A percentile compares a stretch with the other conserved stretches of the same genome.
Conservation (phyloP, 1,140 invertebrate species). For the Drosophila obscura region DNA sequence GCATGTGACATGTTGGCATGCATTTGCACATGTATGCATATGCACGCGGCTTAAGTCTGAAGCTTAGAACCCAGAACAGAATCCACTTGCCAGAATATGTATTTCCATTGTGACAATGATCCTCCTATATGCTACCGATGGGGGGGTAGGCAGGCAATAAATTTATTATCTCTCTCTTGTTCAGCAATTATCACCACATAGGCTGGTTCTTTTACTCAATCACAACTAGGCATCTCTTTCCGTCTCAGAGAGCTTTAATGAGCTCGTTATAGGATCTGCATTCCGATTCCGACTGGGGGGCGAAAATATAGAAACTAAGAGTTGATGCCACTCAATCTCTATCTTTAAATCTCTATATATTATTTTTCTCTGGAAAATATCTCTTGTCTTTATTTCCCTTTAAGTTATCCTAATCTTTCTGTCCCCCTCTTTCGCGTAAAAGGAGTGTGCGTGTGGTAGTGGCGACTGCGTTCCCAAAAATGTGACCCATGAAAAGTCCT, state of each 20-base stretch:
- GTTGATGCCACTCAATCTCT: too few relatives aligned
- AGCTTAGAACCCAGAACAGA: conserved; percentile 26
- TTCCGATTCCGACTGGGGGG: too few relatives aligned
- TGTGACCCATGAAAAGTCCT: conserved; percentile 64
- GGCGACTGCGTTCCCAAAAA: conserved; percentile 39
- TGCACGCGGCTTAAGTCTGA: conserved; percentile 26
- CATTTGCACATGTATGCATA: neutral
- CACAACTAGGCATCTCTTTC: too few relatives aligned
- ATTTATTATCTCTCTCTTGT: too few relatives aligned
- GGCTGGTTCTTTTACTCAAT: too few relatives aligned
- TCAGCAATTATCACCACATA: too few relatives aligned
- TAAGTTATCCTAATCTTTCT: neutral
- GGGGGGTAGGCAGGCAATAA: neutral
- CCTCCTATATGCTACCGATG: conserved; percentile 13
- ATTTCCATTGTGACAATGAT: conserved; percentile 33
- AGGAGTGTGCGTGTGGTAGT: neutral
- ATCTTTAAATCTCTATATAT: too few relatives aligned
- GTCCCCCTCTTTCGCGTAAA: neutral
- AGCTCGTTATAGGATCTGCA: too few relatives aligned
- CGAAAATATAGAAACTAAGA: too few relatives aligned
- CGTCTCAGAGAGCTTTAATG: too few relatives aligned
- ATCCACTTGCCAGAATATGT: neutral
- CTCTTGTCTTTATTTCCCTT: neutral
- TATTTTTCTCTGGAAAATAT: too few relatives aligned
- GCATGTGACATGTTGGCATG: conserved; percentile 44